A percentile compares a stretch with the other conserved stretches of the same genome.
phyloP scores from a whole-genome alignment of 2,797 vertebrate genomes.

The Choloepus didactylus region DNA sequence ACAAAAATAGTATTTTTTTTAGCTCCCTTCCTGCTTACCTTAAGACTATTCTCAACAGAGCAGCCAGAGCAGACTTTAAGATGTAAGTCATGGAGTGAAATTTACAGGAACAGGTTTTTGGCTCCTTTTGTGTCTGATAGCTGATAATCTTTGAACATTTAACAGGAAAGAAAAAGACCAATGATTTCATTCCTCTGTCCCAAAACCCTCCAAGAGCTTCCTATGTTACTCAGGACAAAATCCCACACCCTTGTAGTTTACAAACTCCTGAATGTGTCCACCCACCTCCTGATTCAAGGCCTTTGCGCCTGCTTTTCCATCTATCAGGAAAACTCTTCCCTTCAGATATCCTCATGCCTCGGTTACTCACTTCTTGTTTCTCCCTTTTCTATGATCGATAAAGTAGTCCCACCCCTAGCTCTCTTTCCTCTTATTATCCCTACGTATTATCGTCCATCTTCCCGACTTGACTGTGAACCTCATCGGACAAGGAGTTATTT shows the following conservation, averaged over 20 bases:
- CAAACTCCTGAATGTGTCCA: not conserved
- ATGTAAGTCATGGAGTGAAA: not conserved
- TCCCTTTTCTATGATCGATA: not conserved
- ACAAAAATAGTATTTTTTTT: not conserved
- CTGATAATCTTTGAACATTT: not conserved
- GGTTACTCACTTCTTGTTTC: not conserved
- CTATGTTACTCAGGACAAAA: not conserved
- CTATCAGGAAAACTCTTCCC: not conserved
- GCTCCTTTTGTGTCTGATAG: not conserved
- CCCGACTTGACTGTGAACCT: not conserved
- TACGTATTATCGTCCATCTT: not conserved
- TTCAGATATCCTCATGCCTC: not conserved
- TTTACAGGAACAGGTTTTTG: slow-evolving; percentile 39
- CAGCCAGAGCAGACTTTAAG: not conserved
- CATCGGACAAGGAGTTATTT: not conserved
- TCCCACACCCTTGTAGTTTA: not conserved
- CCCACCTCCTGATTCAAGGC: not conserved
- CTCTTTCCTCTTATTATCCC: not conserved
- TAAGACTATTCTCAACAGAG: not conserved
- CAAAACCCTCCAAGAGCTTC: not conserved
- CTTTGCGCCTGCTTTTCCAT: not conserved
- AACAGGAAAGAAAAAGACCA: not conserved
- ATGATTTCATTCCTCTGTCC: not conserved
- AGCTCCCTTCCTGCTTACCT: not conserved
- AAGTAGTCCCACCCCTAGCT: too few species aligned